phyloP scores from a whole-genome alignment of 2,888 invertebrate genomes.

The Lasioglossum villosulum region DNA sequence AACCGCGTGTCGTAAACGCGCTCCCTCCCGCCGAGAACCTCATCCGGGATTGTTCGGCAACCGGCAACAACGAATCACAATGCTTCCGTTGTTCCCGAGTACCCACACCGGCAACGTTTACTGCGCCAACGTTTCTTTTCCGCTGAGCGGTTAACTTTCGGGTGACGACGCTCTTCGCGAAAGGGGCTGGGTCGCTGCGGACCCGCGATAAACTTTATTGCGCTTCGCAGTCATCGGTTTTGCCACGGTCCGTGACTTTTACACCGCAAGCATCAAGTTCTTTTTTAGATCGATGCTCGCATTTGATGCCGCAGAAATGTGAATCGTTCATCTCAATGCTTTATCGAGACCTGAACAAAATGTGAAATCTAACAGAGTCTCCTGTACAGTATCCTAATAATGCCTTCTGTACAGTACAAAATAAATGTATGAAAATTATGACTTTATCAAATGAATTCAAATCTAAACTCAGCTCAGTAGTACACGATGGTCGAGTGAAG shows the following conservation, averaged over 20 bases:
- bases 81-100: conserved; percentile 14
- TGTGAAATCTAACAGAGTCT: too few relatives aligned
- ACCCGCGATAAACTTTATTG: background rate
- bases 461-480: too few relatives aligned
- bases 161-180: background rate
- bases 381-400: too few relatives aligned
- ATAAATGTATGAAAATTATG: too few relatives aligned
- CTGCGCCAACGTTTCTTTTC: background rate
- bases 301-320: background rate
- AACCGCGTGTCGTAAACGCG: conserved; percentile 46
- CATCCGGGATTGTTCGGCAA: background rate
- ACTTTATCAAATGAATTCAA: too few relatives aligned
- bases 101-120: background rate
- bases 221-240: background rate
- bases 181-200: background rate
- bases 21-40: conserved; percentile 22
- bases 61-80: conserved; percentile 29
- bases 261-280: background rate
- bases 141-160: background rate
- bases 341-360: too few relatives aligned
- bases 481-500: background rate
- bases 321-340: background rate
- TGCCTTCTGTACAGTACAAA: too few relatives aligned
- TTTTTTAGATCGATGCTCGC: background rate
- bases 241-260: background rate